These are phyloP conservation scores for Gambusia holbrooki DNA, from an alignment of 2,113 vertebrate species.

Conservation along the genomic window DNA sequence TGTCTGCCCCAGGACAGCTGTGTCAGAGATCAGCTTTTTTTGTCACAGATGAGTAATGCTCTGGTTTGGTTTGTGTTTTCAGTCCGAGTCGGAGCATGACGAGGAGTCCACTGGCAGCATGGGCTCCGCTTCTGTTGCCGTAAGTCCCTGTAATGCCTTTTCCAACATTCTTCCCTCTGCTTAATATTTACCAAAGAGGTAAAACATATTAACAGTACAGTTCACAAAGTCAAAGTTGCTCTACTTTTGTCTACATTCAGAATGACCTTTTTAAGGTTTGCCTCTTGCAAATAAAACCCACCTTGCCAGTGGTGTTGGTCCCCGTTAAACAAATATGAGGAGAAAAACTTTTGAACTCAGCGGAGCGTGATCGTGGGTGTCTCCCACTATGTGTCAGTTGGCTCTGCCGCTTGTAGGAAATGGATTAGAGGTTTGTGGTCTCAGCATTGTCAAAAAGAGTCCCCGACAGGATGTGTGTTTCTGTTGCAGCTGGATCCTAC, in stretches of 20 bases:
- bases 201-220: background rate
- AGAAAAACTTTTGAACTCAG: background rate
- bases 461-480: constrained; percentile 59
- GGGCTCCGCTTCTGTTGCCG: constrained; percentile 77
- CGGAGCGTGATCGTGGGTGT: constrained; percentile 24
- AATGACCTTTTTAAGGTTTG: constrained; percentile 1
- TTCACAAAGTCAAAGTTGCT: background rate
- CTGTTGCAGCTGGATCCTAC: constrained; percentile 78
- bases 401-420: constrained; percentile 49
- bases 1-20: background rate
- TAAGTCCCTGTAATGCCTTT: constrained; percentile 63
- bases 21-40: constrained; percentile 11
- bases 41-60: constrained; percentile 20
- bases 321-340: constrained; percentile 16
- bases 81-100: constrained; percentile 81
- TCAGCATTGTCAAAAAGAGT: constrained; percentile 44
- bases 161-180: background rate
- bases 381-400: constrained; percentile 37
- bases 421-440: constrained; percentile 55
- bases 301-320: background rate
- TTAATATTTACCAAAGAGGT: background rate
- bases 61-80: constrained; percentile 42
- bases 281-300: background rate
- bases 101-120: constrained; percentile 76
- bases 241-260: background rate